Conservation (phyloP, 1,140 invertebrate genomes). For the Sarcophaga bullata region DNA sequence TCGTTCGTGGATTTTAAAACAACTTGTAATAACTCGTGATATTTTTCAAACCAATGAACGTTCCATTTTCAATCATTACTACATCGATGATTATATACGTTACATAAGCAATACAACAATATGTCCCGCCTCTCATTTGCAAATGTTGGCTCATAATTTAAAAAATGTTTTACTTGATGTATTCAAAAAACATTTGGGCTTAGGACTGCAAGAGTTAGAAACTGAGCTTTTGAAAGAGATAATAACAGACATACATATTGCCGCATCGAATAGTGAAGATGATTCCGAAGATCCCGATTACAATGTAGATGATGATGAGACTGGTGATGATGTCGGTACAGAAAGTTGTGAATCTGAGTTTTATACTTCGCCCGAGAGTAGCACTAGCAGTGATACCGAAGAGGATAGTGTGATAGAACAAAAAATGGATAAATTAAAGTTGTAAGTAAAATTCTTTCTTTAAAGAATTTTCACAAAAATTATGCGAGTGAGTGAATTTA, state of each 20-base stretch:
- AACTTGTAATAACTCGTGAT: conserved; percentile 56
- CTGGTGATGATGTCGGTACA: conserved; percentile 52
- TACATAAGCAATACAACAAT: conserved; percentile 51
- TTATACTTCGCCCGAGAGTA: not conserved
- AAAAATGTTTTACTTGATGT: conserved; percentile 60
- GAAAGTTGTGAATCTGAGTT: conserved; percentile 46
- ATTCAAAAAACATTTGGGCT: conserved; percentile 54
- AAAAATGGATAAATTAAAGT: conserved; percentile 48
- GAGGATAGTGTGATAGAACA: conserved; percentile 63
- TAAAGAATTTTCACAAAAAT: not conserved
- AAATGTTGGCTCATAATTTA: conserved; percentile 57
- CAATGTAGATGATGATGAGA: conserved; percentile 57
- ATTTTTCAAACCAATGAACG: conserved; percentile 53
- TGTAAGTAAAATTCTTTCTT: conserved; percentile 19
- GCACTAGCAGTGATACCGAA: conserved; percentile 55
- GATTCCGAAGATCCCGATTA: conserved; percentile 51
- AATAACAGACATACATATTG: conserved; percentile 59
- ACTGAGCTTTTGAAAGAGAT: conserved; percentile 59
- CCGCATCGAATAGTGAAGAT: conserved; percentile 47
- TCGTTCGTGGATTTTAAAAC: conserved; percentile 58
- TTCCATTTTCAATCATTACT: conserved; percentile 54
- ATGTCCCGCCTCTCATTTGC: conserved; percentile 51
- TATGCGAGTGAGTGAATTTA: no score
- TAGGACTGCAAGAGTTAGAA: conserved; percentile 57
- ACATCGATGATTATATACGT: conserved; percentile 58